Evolutionary conservation across 2,888 invertebrate species (phyloP).

Genomic region (Papilio gigon): DNA sequence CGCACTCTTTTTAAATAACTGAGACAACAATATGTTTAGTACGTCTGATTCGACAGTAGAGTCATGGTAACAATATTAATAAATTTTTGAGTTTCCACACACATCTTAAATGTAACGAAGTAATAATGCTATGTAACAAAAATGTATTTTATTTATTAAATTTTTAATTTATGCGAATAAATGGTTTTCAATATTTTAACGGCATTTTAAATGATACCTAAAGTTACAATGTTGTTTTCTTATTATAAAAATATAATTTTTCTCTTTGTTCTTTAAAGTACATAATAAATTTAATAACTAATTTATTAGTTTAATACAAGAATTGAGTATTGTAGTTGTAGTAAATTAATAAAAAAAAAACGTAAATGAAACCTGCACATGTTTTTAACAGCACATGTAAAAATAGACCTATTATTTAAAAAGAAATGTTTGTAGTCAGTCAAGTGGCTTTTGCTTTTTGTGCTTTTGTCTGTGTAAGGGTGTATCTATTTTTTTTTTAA

Average conservation of each 20-base stretch:
- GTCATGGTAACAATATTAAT: not conserved
- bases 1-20: not conserved
- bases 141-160: conserved; percentile 36
- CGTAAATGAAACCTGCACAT: not conserved
- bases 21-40: not conserved
- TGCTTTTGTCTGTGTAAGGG: conserved; percentile 31
- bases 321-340: not conserved
- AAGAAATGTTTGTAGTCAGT: conserved; percentile 29
- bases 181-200: conserved; percentile 27
- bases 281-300: not conserved
- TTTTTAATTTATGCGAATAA: conserved; percentile 35
- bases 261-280: no score
- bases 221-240: no score
- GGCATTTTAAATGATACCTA: conserved; percentile 39
- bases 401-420: not conserved
- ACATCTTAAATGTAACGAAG: conserved; percentile 3
- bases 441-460: conserved; percentile 36
- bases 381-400: not conserved
- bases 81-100: no score
- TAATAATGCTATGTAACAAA: conserved; percentile 16
- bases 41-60: not conserved
- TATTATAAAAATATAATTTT: no score
- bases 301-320: not conserved
- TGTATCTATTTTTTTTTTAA: not conserved
- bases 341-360: not conserved